Percentiles rank a stretch among this genome's conserved stretches.
These are phyloP conservation scores for Hirtodrosophila cameraria DNA, from an alignment of 2,888 invertebrate genomes.

Conservation along the genomic window DNA sequence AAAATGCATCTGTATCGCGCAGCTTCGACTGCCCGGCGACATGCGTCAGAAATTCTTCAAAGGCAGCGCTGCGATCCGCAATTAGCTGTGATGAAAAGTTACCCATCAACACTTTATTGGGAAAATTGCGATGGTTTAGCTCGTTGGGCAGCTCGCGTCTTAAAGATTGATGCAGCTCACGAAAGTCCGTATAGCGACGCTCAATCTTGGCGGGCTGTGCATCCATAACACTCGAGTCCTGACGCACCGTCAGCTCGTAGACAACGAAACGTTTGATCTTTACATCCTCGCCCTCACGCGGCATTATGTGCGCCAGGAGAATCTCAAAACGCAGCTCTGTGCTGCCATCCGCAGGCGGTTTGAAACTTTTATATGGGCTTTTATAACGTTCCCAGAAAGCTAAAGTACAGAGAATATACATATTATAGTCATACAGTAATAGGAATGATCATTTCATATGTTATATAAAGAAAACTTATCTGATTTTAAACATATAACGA, in stretches of 20 bases:
- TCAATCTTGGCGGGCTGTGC: conserved; percentile 88
- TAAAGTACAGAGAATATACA: conserved; percentile 25
- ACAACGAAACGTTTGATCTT: conserved; percentile 88
- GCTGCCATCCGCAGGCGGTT: conserved; percentile 75
- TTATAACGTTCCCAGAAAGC: conserved; percentile 81
- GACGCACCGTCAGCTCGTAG: conserved; percentile 88
- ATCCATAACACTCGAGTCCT: conserved; percentile 85
- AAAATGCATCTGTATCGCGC: conserved; percentile 86
- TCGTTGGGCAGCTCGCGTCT: conserved; percentile 86
- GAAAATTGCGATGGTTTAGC: conserved; percentile 86
- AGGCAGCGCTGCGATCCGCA: conserved; percentile 87
- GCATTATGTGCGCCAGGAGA: conserved; percentile 87
- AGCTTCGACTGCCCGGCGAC: conserved; percentile 86
- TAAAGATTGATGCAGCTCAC: conserved; percentile 87
- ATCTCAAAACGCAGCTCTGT: conserved; percentile 86
- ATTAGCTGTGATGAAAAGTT: conserved; percentile 90
- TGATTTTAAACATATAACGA: too few relatives aligned
- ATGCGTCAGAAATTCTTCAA: conserved; percentile 87
- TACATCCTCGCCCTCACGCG: conserved; percentile 85
- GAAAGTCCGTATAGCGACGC: conserved; percentile 90
- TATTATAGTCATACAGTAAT: too few relatives aligned
- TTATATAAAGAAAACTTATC: too few relatives aligned
- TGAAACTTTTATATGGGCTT: conserved; percentile 43
- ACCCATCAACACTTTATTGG: conserved; percentile 89
- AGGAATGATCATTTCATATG: too few relatives aligned